Percentiles rank a stretch among this genome's conserved stretches.
Evolutionary conservation across 2,113 vertebrate genomes (phyloP).

Genomic region (Strix uralensis): DNA sequence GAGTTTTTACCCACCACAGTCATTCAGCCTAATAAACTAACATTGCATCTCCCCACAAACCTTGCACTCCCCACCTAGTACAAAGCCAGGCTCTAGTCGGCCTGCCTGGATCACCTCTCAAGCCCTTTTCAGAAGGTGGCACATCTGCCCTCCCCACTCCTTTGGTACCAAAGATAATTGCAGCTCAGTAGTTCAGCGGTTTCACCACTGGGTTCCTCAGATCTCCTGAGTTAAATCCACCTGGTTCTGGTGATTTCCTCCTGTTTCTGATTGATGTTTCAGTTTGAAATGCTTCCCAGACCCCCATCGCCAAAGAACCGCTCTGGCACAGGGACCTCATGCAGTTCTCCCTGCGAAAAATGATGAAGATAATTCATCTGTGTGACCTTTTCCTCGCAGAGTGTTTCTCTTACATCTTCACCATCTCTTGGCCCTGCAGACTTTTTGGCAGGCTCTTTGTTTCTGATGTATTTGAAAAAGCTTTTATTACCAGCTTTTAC

Average conservation of each 20-base stretch:
- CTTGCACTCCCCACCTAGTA: neutral
- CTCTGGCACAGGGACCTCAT: neutral
- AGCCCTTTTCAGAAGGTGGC: neutral
- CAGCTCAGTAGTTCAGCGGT: fast-evolving
- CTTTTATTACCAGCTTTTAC: slow-evolving; percentile 65
- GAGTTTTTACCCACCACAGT: neutral
- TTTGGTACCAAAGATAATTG: no score
- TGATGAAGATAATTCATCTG: slow-evolving; percentile 46
- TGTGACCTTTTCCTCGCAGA: slow-evolving; percentile 49
- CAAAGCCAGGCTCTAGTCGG: neutral
- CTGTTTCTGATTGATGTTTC: neutral
- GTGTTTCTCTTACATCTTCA: slow-evolving; percentile 50
- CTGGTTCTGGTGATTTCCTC: neutral
- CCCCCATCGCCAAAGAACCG: neutral
- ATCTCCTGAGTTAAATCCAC: neutral
- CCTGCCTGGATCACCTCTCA: neutral
- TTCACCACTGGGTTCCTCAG: neutral
- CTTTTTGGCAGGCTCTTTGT: slow-evolving; percentile 56
- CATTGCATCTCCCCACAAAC: neutral
- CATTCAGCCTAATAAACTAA: neutral
- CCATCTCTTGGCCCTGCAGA: slow-evolving; percentile 56
- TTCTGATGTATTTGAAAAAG: slow-evolving; percentile 65
- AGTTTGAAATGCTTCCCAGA: slow-evolving; percentile 21
- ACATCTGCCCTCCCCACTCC: neutral
- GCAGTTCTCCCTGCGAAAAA: neutral